Evolutionary conservation across 1,140 invertebrate species (phyloP).

Genomic region (Apis dorsata): DNA sequence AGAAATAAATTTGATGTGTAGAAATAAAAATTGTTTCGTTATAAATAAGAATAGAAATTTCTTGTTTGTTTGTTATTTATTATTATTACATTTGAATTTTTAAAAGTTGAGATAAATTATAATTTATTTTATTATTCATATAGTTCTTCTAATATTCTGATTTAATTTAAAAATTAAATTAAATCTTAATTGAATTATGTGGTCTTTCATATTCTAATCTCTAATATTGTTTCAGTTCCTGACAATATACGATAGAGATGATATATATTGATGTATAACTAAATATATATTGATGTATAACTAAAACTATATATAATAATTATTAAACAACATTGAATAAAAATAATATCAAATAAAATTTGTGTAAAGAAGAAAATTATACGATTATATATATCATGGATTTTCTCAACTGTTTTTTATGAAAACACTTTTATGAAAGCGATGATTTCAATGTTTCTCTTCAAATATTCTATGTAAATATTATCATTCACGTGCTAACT

Average conservation of each 20-base stretch:
- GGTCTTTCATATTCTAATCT: too few relatives aligned
- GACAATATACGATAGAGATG: not conserved
- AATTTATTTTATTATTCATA: too few relatives aligned
- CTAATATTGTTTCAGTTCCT: not conserved
- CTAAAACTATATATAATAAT: not conserved
- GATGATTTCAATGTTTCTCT: not conserved
- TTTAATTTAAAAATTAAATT: too few relatives aligned
- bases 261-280: not conserved
- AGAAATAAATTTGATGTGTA: too few relatives aligned
- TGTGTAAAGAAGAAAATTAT: not conserved
- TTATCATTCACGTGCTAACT: not conserved
- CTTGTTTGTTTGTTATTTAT: too few relatives aligned
- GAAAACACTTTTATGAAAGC: not conserved
- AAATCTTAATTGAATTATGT: too few relatives aligned
- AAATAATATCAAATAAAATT: not conserved
- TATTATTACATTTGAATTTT: too few relatives aligned
- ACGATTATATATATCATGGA: not conserved
- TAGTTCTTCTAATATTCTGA: too few relatives aligned
- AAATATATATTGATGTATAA: not conserved
- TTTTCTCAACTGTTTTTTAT: not conserved
- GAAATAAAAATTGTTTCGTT: too few relatives aligned
- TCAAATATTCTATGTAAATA: not conserved
- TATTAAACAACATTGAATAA: not conserved
- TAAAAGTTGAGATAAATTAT: too few relatives aligned
- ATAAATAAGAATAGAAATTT: too few relatives aligned